Percentiles rank a stretch among this genome's conserved stretches.
phyloP scores from a whole-genome alignment of 2,113 vertebrate species.

The Mustelus asterias region DNA sequence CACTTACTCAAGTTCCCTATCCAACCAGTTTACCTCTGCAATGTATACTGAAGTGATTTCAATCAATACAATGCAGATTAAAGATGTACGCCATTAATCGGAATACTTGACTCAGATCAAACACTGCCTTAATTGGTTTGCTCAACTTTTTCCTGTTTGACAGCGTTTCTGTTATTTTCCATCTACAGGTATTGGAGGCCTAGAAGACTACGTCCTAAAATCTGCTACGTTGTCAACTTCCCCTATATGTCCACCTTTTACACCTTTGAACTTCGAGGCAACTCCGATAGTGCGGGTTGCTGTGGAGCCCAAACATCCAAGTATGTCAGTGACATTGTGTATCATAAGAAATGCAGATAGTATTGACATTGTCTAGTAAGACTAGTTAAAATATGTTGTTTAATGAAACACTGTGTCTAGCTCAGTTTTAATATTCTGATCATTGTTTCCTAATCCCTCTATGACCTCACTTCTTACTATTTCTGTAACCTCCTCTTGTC shows the following conservation, averaged over 20 bases:
- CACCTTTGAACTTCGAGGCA: slow-evolving; percentile 84
- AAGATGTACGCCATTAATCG: background rate
- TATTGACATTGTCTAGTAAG: background rate
- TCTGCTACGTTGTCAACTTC: slow-evolving; percentile 81
- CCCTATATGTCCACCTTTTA: slow-evolving; percentile 79
- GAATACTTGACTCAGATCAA: background rate
- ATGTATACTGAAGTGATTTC: background rate
- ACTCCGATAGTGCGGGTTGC: slow-evolving; percentile 89
- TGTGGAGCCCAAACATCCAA: slow-evolving; percentile 85
- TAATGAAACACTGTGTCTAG: background rate
- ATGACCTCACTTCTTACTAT: background rate
- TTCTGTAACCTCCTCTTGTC: background rate
- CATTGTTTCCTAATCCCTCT: background rate
- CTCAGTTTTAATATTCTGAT: background rate
- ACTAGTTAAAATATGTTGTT: background rate
- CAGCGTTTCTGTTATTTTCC: slow-evolving; percentile 41
- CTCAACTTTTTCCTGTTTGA: slow-evolving; percentile 17
- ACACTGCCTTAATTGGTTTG: background rate
- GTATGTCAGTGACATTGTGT: slow-evolving; percentile 56
- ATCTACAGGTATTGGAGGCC: slow-evolving; percentile 75
- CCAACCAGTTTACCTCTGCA: background rate
- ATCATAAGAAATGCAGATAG: background rate
- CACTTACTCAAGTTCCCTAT: background rate
- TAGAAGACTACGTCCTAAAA: slow-evolving; percentile 85
- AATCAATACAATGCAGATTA: background rate